Percentiles rank a stretch among this genome's conserved stretches.
Conservation (phyloP, 2,888 invertebrate genomes). For the Andrena haemorrhoa region DNA sequence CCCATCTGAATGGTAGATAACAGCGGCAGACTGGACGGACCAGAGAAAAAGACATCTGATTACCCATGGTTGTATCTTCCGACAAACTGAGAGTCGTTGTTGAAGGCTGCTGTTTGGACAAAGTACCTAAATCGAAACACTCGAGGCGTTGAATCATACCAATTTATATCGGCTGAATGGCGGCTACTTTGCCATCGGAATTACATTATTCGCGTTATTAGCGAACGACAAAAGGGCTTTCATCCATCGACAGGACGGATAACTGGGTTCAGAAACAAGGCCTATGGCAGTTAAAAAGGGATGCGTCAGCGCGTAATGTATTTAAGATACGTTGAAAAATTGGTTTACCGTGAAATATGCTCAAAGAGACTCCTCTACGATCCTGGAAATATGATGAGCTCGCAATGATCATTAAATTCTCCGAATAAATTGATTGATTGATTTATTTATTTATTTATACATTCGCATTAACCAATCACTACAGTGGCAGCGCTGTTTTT, state of each 20-base stretch:
- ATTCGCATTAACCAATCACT: neutral
- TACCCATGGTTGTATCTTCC: neutral
- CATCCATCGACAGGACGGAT: constrained; percentile 32
- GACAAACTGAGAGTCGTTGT: neutral
- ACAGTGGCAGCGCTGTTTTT: too few species aligned
- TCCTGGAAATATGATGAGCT: neutral
- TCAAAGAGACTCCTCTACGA: neutral
- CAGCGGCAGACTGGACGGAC: neutral
- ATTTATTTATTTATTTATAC: neutral
- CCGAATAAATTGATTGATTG: neutral
- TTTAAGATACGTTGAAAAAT: constrained; percentile 33
- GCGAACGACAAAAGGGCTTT: constrained; percentile 41
- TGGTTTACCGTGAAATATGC: constrained; percentile 17
- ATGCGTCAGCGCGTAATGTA: constrained; percentile 19
- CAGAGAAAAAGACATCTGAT: neutral
- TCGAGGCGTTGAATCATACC: neutral
- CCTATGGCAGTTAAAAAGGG: constrained; percentile 32
- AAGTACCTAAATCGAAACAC: neutral
- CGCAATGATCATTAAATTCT: constrained; percentile 1
- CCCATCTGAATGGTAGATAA: neutral
- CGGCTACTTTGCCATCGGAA: constrained; percentile 26
- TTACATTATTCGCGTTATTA: constrained; percentile 30
- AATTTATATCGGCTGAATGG: neutral
- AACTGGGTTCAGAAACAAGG: constrained; percentile 49
- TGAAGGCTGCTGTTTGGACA: neutral